A percentile compares a stretch with the other conserved stretches of the same genome.
These are phyloP conservation scores for Leucozona laternaria DNA, from an alignment of 2,888 invertebrate species.

Conservation along the genomic window DNA sequence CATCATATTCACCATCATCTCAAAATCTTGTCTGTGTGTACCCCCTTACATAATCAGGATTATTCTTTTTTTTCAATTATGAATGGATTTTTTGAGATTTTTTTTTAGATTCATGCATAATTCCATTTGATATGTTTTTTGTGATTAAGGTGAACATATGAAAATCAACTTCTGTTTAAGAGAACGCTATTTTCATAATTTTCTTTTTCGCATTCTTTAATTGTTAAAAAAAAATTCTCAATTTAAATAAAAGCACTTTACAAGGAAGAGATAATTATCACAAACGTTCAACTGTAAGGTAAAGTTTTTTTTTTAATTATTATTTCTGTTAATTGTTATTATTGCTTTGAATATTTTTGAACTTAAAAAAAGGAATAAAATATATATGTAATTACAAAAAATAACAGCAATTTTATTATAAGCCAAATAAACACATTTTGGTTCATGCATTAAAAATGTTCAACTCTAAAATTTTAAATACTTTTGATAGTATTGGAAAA, in stretches of 20 bases:
- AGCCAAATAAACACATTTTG: background rate
- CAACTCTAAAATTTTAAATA: background rate
- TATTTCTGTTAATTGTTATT: background rate
- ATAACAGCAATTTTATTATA: background rate
- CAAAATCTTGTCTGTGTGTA: background rate
- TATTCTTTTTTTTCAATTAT: background rate
- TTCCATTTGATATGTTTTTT: background rate
- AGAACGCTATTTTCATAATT: background rate
- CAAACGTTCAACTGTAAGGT: slow-evolving; percentile 41
- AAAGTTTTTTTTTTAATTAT: background rate
- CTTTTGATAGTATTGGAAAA: background rate
- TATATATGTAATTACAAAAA: background rate
- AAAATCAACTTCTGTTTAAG: background rate
- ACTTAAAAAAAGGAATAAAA: too few relatives aligned
- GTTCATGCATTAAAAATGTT: background rate
- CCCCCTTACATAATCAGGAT: background rate
- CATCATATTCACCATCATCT: background rate
- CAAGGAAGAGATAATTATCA: slow-evolving; percentile 36
- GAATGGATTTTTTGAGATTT: background rate
- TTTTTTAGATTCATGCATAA: background rate
- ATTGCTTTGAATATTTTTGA: too few relatives aligned
- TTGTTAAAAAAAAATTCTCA: background rate
- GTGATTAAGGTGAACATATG: background rate
- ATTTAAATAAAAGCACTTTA: slow-evolving; percentile 43
- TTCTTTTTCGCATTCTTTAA: background rate